phyloP scores from a whole-genome alignment of 2,888 invertebrate genomes.

The Euzetes globulus region DNA sequence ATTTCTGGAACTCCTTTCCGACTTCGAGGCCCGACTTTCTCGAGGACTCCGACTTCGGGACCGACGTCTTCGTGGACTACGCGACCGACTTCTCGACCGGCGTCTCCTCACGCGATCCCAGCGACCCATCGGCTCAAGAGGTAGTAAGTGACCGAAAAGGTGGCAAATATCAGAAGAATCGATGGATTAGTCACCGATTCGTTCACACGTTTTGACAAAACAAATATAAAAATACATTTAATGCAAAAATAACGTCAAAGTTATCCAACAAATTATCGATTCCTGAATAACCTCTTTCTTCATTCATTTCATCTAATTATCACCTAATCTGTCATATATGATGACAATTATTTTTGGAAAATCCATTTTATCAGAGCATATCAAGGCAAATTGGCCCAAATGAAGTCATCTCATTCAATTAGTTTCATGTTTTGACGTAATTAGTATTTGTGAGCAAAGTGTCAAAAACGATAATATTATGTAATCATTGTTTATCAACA shows the following conservation, averaged over 20 bases:
- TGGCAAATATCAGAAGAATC: background rate
- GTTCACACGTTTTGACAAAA: background rate
- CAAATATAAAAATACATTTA: too few species aligned
- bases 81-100: background rate
- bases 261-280: too few species aligned
- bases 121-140: background rate
- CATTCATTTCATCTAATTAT: too few species aligned
- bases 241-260: too few species aligned
- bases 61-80: background rate
- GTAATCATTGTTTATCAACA: conserved; percentile 11
- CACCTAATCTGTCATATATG: too few species aligned
- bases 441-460: background rate
- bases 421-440: background rate
- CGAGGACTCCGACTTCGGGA: background rate
- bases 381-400: too few species aligned
- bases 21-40: background rate
- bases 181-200: background rate
- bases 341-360: too few species aligned
- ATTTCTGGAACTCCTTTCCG: too few species aligned
- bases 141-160: background rate
- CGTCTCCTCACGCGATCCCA: conserved; percentile 13
- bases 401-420: too few species aligned
- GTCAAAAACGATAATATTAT: conserved; percentile 8
- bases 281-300: too few species aligned
- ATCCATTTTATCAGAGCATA: too few species aligned